Evolutionary conservation across 2,113 vertebrate genomes (phyloP), one percentile per base, ranked within the genome.

Genomic region (Paedocypris sp.): DNA sequence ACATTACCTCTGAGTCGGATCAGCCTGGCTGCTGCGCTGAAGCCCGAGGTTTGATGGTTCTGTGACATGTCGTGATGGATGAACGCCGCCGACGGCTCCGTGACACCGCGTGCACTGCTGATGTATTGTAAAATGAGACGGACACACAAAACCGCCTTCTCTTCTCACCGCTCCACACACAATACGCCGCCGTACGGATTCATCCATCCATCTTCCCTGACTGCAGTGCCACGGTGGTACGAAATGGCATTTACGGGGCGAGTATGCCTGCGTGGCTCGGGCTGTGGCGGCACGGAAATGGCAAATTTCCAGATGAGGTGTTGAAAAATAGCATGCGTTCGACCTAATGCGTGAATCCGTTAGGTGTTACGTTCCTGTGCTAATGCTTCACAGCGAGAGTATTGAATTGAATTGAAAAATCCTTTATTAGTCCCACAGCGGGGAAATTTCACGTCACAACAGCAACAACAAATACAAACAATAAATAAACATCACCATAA

Each of bases 121-220:
- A 89, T 88, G 80, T 84, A 88, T 83, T 86, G 89, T 89, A 87
- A 87, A 87, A 89, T 87, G 86, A 90, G 84, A 90, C 73, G 84
- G 83, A 80, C 86, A 85, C 83, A 81, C 76, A 82, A 82, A 81
- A 76, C 66, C 38, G 49, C 51, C 38, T 45, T 36, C 69, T 60
- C 46, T 13, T 38, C 60, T 69, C 68, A 64, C 62, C 29, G 10
- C 67, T 65, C 35, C 51, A 61, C 19, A 23, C n/a, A n/a, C 20
- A 25, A 39, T 54, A 54, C 28, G 51, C 8, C 5, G 23, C 5
- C 29, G 10, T 18, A 13, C 2, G 16, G 38, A 32, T 22, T 26
- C 18, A 58, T 58, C 54, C 54, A 58, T 58, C 54, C 39, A 58
- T 43, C 54, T 58, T 58, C 54, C 31, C 12, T 58, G 54, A 58